phyloP scores from a whole-genome alignment of 1,140 invertebrate species.

The Theocolax elegans region DNA sequence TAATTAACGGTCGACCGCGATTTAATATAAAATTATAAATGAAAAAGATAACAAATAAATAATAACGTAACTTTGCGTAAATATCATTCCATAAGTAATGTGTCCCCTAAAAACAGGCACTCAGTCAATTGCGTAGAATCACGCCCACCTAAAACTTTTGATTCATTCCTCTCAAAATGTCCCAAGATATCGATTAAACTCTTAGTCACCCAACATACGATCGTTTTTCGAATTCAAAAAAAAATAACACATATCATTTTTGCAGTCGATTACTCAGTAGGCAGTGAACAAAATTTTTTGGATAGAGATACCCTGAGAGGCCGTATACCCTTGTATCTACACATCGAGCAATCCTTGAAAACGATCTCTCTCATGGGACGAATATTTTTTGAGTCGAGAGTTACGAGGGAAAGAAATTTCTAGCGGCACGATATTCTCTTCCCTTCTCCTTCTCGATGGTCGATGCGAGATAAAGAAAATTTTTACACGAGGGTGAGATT shows the following conservation, averaged over 20 bases:
- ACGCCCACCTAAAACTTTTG: not conserved
- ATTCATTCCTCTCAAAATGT: not conserved
- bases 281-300: conserved; percentile 1
- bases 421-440: conserved; percentile 7
- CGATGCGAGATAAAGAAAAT: not conserved
- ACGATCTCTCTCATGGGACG: conserved; percentile 41
- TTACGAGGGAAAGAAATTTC: conserved; percentile 37
- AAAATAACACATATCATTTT: conserved; percentile 23
- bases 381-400: conserved; percentile 41
- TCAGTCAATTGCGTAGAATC: not conserved
- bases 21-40: too few relatives aligned
- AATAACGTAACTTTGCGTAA: too few relatives aligned
- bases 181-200: not conserved
- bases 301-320: not conserved
- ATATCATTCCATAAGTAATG: too few relatives aligned
- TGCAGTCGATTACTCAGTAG: conserved; percentile 28
- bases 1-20: too few relatives aligned
- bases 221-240: not conserved
- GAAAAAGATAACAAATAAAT: too few relatives aligned
- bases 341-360: conserved; percentile 40
- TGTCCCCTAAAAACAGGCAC: too few relatives aligned
- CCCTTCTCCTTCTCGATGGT: too few relatives aligned
- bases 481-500: not conserved
- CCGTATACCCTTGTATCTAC: conserved; percentile 7
- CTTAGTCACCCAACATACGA: not conserved